phyloP scores from a whole-genome alignment of 2,797 vertebrate genomes.

The Sebastes steindachneri region DNA sequence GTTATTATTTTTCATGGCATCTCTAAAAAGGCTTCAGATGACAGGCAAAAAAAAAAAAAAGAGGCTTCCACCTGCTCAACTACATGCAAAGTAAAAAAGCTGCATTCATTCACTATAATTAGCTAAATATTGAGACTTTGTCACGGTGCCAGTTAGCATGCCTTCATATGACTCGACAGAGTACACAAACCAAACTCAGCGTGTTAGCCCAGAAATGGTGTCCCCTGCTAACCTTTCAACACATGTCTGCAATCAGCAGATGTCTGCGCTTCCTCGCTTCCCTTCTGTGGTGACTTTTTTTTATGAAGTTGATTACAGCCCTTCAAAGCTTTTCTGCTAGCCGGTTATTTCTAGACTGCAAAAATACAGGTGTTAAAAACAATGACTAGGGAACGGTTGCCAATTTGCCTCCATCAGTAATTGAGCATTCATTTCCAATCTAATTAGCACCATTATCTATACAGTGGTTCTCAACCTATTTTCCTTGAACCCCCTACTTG shows the following conservation, averaged over 20 bases:
- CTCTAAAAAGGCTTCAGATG: conserved; percentile 24
- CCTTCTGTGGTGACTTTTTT: not conserved
- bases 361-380: conserved; percentile 32
- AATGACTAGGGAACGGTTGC: not conserved
- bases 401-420: conserved; percentile 14
- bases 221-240: not conserved
- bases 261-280: not conserved
- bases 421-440: not conserved
- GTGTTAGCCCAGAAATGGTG: not conserved
- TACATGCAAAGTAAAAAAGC: conserved; percentile 31
- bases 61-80: conserved; percentile 15
- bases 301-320: conserved; percentile 31
- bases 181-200: not conserved
- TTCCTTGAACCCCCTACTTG: no score
- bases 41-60: conserved; percentile 3
- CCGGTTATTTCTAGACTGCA: conserved; percentile 22
- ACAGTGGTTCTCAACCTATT: not conserved
- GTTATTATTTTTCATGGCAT: conserved; percentile 14
- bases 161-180: not conserved
- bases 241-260: conserved; percentile 2
- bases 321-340: conserved; percentile 12
- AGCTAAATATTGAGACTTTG: conserved; percentile 7
- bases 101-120: conserved; percentile 28
- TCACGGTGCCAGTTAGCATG: conserved; percentile 21
- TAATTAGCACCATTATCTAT: not conserved